Conservation (phyloP, 2,113 vertebrate species). For the Ariopsis seemanni region DNA sequence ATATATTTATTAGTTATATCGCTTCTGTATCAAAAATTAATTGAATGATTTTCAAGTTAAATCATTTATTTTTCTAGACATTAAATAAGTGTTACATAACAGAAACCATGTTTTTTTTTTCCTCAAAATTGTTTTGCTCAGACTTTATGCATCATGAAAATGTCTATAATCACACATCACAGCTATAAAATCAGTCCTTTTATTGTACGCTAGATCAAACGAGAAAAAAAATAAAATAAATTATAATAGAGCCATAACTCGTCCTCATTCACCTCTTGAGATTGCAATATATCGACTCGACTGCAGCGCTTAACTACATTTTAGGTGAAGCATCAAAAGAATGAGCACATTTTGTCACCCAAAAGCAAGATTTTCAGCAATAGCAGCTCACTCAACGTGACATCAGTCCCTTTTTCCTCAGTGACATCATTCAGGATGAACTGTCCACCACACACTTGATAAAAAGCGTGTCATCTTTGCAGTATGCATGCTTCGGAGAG, state of each 20-base stretch:
- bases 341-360: background rate
- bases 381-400: background rate
- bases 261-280: background rate
- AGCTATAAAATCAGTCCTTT: background rate
- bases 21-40: background rate
- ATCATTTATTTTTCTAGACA: background rate
- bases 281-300: background rate
- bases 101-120: too few relatives aligned
- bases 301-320: background rate
- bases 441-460: slow-evolving; percentile 96
- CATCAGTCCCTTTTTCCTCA: slow-evolving; percentile 50
- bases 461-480: slow-evolving; percentile 90
- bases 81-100: background rate
- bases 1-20: background rate
- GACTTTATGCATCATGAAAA: too few relatives aligned
- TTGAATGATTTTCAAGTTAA: background rate
- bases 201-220: too few relatives aligned
- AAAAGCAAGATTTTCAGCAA: background rate
- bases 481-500: slow-evolving; percentile 85
- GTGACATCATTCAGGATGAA: slow-evolving; percentile 73
- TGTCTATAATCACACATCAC: background rate
- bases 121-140: too few relatives aligned
- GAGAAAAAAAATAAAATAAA: too few relatives aligned
- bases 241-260: too few relatives aligned
- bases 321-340: background rate